Conservation (phyloP, 2,113 vertebrate genomes). For the Benitochromis conjunctus region DNA sequence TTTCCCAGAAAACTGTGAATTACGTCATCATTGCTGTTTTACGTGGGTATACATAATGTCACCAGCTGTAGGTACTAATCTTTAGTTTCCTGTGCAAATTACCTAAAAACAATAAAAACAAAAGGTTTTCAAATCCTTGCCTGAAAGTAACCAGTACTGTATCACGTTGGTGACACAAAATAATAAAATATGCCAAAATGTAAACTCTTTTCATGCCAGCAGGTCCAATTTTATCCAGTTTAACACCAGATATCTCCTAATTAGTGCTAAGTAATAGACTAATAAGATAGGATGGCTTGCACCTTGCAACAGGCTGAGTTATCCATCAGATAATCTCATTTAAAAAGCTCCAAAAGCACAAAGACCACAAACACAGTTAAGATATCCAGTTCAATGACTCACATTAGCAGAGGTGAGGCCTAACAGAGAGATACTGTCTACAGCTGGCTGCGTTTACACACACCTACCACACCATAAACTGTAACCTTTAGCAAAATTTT, state of each 20-base stretch:
- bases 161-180: not conserved
- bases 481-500: not conserved
- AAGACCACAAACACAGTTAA: not conserved
- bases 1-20: not conserved
- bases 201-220: not conserved
- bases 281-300: not conserved
- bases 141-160: not conserved
- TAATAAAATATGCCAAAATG: not conserved
- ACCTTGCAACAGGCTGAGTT: not conserved
- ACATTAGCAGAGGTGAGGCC: not conserved
- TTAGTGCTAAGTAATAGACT: not conserved
- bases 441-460: not conserved
- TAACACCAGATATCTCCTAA: not conserved
- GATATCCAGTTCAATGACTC: not conserved
- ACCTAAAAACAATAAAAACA: not conserved
- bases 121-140: not conserved
- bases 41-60: not conserved
- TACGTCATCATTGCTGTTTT: not conserved
- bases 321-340: not conserved
- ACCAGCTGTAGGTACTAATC: not conserved
- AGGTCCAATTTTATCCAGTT: not conserved
- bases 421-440: not conserved
- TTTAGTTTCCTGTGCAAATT: not conserved
- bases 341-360: not conserved
- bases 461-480: not conserved